Percentiles rank a stretch among this genome's conserved stretches.
Evolutionary conservation across 2,113 vertebrate species (phyloP).

Genomic region (Pitta sordida): DNA sequence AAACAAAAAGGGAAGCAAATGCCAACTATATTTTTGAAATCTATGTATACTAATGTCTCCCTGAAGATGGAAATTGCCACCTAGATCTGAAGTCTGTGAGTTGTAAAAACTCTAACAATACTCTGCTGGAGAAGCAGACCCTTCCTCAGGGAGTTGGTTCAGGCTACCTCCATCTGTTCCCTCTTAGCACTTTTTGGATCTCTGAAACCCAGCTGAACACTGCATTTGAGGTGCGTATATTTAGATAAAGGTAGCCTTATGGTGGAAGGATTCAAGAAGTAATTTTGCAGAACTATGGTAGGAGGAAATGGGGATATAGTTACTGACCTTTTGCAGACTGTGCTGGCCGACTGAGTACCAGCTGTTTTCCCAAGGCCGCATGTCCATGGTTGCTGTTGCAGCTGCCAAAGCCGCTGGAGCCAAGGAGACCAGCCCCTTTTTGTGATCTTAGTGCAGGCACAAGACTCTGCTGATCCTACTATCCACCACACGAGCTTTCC

Average conservation of each 20-base stretch:
- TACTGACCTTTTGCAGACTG: neutral
- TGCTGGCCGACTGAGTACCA: neutral
- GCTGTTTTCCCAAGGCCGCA: neutral
- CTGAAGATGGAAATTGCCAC: neutral
- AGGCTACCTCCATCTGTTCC: neutral
- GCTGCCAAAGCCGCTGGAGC: neutral
- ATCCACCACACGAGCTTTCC: accelerated
- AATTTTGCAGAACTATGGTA: neutral
- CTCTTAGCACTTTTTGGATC: neutral
- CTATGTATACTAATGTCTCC: neutral
- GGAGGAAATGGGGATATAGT: neutral
- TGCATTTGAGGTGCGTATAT: neutral
- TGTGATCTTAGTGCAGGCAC: neutral
- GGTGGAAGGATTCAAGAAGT: neutral
- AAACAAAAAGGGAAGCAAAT: neutral
- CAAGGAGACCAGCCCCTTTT: accelerated
- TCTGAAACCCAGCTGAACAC: neutral
- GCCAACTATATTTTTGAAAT: neutral
- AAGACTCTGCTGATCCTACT: accelerated
- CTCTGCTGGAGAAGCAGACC: neutral
- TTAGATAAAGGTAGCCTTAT: neutral
- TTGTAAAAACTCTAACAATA: neutral
- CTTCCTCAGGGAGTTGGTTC: neutral
- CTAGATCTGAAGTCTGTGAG: neutral
- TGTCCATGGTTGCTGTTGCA: accelerated